Evolutionary conservation across 2,113 vertebrate species (phyloP), one percentile per base, ranked within the genome.

Genomic region (Coptodon rendalli): DNA sequence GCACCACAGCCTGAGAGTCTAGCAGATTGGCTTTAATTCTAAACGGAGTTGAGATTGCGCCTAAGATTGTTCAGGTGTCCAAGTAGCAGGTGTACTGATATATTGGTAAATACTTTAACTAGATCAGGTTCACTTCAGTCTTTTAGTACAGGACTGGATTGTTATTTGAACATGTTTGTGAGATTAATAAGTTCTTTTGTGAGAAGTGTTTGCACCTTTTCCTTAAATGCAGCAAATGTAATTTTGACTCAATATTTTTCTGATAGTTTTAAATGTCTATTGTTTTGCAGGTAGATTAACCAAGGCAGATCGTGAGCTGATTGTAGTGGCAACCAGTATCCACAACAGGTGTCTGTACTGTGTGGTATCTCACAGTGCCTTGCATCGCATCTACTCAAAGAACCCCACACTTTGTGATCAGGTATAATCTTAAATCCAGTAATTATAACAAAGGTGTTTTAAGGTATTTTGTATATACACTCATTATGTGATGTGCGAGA

Each of bases 261-360:
- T 24, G 0, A 12, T 19, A 2, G 50, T 3, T 31, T n/a, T 40
- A 4, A 4, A n/a, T 73, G 12, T 76, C 5, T n/a, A 1, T 56
- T 88, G 17, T 85, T 78, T 71, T 89, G 4, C 79, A 98, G 97
- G 97, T 6, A 71, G 90, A 27, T 93, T 98, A 84, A 97, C 96
- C 43, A 98, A 97, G 88, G 97, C 97, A 4, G 97, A 98, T 57
- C 96, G 96, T 48, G 97, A 98, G 86, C 95, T 98, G 80, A 97
- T 98, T 16, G 96, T 98, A 4, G 96, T 98, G 66, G 97, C 96
- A 52, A 98, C 97, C 10, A 97, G 97, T 83, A 89, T 85, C 52
- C 93, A 96, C 87, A 98, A 97, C 73, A 95, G 95, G 87, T 98
- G 97, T 88, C 95, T 97, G 29, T 98, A 98, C 86, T 97, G 96